These are phyloP conservation scores for Fragum fragum DNA, from an alignment of 2,888 invertebrate species.

Conservation along the genomic window DNA sequence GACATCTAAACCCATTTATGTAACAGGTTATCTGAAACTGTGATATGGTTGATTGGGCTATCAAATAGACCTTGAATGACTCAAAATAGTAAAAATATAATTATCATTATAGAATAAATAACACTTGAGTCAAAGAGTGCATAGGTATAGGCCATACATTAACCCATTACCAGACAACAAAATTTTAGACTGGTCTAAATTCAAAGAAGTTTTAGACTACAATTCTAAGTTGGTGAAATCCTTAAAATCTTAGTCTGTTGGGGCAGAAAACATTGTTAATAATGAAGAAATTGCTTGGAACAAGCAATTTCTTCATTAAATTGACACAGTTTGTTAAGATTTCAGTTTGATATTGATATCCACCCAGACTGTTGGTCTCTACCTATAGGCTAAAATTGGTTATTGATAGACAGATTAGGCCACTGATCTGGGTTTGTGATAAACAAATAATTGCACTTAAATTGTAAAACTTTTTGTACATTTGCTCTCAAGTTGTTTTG, in stretches of 20 bases:
- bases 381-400: not conserved
- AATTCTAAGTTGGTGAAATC: too few relatives aligned
- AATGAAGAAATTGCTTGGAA: too few relatives aligned
- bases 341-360: not conserved
- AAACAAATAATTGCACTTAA: not conserved
- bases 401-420: conserved; percentile 14
- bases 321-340: not conserved
- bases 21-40: not conserved
- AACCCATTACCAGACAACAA: too few relatives aligned
- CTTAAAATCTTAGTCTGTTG: too few relatives aligned
- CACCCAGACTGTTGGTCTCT: conserved; percentile 8
- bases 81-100: not conserved
- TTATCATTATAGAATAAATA: not conserved
- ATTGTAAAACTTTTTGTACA: too few relatives aligned
- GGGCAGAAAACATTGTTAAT: too few relatives aligned
- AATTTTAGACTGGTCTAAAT: too few relatives aligned
- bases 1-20: not conserved
- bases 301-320: too few relatives aligned
- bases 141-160: too few relatives aligned
- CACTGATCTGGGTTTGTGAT: not conserved
- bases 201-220: too few relatives aligned
- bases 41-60: not conserved
- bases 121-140: too few relatives aligned
- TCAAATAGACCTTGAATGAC: not conserved
- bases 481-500: too few relatives aligned